Evolutionary conservation across 2,888 invertebrate genomes (phyloP).

Genomic region (Drosophila paracracens): DNA sequence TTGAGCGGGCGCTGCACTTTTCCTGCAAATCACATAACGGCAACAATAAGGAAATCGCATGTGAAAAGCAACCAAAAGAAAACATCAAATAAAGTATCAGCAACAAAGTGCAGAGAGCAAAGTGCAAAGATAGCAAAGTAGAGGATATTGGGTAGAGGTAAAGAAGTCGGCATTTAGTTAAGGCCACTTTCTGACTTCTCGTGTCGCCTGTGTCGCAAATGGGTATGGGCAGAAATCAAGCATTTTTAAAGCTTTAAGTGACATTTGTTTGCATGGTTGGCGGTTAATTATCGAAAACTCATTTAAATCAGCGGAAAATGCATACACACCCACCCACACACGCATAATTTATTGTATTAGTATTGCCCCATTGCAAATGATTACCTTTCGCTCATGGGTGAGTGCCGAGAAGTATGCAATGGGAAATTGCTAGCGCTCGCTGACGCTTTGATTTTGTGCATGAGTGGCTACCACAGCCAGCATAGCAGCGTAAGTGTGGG

Average conservation of each 20-base stretch:
- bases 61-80: constrained; percentile 47
- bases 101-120: background rate
- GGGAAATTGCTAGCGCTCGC: constrained; percentile 55
- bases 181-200: constrained; percentile 32
- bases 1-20: constrained; percentile 47
- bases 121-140: background rate
- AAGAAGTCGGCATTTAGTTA: background rate
- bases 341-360: constrained; percentile 68
- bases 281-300: constrained; percentile 59
- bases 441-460: constrained; percentile 74
- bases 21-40: constrained; percentile 67
- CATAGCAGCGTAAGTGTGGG: constrained; percentile 1
- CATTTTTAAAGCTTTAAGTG: constrained; percentile 1
- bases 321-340: constrained; percentile 11
- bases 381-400: constrained; percentile 32
- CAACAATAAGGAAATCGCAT: constrained; percentile 78
- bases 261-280: constrained; percentile 29
- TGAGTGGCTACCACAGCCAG: constrained; percentile 60
- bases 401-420: constrained; percentile 56
- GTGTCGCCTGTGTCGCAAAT: background rate
- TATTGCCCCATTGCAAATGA: constrained; percentile 66
- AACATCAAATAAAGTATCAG: background rate
- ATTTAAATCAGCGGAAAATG: constrained; percentile 41
- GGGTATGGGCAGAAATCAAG: background rate
- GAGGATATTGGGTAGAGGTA: background rate